phyloP scores from a whole-genome alignment of 1,140 invertebrate species.

The Pogonomyrmex californicus region DNA sequence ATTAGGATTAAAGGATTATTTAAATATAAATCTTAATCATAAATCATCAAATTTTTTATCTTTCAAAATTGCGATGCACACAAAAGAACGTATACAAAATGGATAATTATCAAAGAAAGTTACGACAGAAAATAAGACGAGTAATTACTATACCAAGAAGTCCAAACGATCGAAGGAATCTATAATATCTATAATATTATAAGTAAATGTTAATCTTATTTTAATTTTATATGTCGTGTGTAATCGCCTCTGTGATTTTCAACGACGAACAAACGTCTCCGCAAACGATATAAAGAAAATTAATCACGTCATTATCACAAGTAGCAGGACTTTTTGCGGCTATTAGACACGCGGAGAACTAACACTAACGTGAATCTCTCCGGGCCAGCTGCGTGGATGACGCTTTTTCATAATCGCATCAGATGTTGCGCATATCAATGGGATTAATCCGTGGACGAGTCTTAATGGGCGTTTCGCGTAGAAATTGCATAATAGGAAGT shows the following conservation, averaged over 20 bases:
- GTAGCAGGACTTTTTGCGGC: constrained; percentile 42
- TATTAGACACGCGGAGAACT: constrained; percentile 8
- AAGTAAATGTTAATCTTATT: constrained; percentile 22
- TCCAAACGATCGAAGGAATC: not conserved
- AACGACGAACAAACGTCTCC: constrained; percentile 2
- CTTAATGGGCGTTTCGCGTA: constrained; percentile 34
- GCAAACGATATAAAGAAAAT: constrained; percentile 25
- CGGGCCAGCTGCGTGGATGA: too few species aligned
- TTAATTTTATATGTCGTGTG: constrained; percentile 15
- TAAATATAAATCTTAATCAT: not conserved
- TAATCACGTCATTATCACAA: constrained; percentile 41
- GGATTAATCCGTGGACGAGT: constrained; percentile 39
- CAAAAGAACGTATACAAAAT: not conserved
- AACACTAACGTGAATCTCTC: not conserved
- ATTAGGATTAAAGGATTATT: not conserved
- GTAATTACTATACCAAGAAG: not conserved
- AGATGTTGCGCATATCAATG: constrained; percentile 37
- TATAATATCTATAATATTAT: not conserved
- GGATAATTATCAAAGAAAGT: not conserved
- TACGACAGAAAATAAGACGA: not conserved
- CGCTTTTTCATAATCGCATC: constrained; percentile 25
- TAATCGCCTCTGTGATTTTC: constrained; percentile 7
- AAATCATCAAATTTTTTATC: not conserved
- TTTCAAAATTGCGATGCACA: not conserved
- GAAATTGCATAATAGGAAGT: constrained; percentile 50